Conservation (phyloP, 2,797 vertebrate species). For the Mormyrops attenuatus region DNA sequence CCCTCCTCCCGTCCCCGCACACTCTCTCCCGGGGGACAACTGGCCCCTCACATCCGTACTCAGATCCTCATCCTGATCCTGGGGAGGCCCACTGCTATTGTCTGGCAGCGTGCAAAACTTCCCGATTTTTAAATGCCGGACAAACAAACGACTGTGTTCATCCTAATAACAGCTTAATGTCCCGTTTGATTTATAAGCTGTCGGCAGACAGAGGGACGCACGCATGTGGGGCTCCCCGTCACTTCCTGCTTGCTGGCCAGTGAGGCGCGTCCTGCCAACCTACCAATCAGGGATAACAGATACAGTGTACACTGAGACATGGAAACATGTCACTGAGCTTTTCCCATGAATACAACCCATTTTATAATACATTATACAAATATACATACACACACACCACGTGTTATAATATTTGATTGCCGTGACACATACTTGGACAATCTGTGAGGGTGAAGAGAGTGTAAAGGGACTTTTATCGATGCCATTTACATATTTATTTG, state of each 20-base stretch:
- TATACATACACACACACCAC: not conserved
- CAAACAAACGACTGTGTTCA: not conserved
- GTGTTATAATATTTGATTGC: not conserved
- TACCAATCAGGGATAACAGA: not conserved
- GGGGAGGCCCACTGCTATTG: not conserved
- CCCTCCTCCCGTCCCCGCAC: not conserved
- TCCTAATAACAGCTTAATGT: not conserved
- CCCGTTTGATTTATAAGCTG: not conserved
- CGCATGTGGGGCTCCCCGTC: not conserved
- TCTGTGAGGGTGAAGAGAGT: not conserved
- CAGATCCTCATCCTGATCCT: conserved; percentile 28
- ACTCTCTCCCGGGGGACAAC: not conserved
- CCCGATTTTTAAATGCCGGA: not conserved
- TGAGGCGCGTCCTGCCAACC: not conserved
- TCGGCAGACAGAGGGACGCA: not conserved
- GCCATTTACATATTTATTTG: not conserved
- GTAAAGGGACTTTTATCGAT: not conserved
- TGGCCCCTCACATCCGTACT: conserved; percentile 27
- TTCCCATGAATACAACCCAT: not conserved
- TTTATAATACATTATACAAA: not conserved
- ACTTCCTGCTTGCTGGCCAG: not conserved
- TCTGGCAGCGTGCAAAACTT: not conserved
- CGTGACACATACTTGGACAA: not conserved
- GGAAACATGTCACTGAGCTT: not conserved
- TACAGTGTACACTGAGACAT: not conserved